phyloP scores from a whole-genome alignment of 2,888 invertebrate genomes.

The Cataglyphis altisquamis region DNA sequence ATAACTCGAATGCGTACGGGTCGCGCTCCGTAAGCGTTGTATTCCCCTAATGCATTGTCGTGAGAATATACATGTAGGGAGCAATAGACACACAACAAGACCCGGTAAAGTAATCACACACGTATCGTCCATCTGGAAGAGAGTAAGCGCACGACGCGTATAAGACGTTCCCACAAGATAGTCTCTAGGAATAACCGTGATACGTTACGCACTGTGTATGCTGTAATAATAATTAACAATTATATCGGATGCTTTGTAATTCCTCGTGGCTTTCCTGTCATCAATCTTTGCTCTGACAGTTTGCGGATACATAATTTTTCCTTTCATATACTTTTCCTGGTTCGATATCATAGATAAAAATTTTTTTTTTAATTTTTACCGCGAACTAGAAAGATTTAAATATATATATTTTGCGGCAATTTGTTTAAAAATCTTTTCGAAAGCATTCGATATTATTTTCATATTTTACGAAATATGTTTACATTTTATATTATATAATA shows the following conservation, averaged over 20 bases:
- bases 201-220: slow-evolving; percentile 19
- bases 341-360: neutral
- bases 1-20: slow-evolving; percentile 36
- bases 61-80: slow-evolving; percentile 42
- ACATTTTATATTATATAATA: no score
- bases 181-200: slow-evolving; percentile 14
- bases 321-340: neutral
- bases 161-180: slow-evolving; percentile 56
- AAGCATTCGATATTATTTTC: neutral
- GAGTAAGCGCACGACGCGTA: neutral
- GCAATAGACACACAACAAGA: slow-evolving; percentile 34
- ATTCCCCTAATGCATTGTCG: slow-evolving; percentile 42
- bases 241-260: slow-evolving; percentile 8
- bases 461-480: neutral
- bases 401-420: neutral
- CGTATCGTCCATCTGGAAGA: slow-evolving; percentile 55
- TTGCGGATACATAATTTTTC: neutral
- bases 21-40: slow-evolving; percentile 44
- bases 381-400: neutral
- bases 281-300: slow-evolving; percentile 20
- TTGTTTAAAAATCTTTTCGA: neutral
- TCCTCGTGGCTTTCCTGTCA: neutral
- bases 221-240: slow-evolving; percentile 42
- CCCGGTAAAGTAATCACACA: slow-evolving; percentile 25
- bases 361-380: neutral